Base-by-base conservation (phyloP, 2,888 invertebrate species). In the Subacronicta megacephala region DNA sequence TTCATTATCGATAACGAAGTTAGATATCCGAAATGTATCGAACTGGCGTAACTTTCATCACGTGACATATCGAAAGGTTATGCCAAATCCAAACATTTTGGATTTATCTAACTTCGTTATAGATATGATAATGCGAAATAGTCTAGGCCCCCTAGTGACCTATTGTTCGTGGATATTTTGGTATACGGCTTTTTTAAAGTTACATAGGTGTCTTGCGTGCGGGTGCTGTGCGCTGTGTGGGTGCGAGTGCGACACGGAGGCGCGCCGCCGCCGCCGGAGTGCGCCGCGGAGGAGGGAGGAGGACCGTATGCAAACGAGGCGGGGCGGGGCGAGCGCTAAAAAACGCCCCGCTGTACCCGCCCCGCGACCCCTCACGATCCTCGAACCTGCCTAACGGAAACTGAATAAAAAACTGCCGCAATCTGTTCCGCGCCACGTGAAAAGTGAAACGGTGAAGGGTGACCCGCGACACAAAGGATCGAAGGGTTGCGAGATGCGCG, bases 301-400 rank as follows among this genome's bases (percentile, higher is more conserved):
- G 70, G 66, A 52, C 60, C 61, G 73, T 87, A 88, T 89, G 90
- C 90, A 88, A 88, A 89, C 81, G 81, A 85, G 84, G 52, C 57
- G 74, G 77, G 81, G 82, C 80, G 73, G 83, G 75, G 81, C 65
- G 59, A 51, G 50, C 64, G 61, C 50, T 75, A 78, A 77, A 80
- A 78, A 78, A 80, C 80, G 78, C 80, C 84, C 78, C 63, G 72
- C 68, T 58, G 57, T 56, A 47, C 61, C 69, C 56, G 29, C 61
- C 53, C 62, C 75, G 58, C 75, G 60, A 62, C 76, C 45, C 72
- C 56, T 75, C 69, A 64, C 68, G 20, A 62, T 38, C 69, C 66
- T 49, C 69, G 26, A 69, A 76, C 77, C 78, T 76, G 74, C 72
- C 73, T 79, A 80, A 79, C 82, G 76, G 82, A 80, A 79, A 81